Base-by-base conservation (phyloP, 2,113 vertebrate genomes). In the Platichthys stellatus region DNA sequence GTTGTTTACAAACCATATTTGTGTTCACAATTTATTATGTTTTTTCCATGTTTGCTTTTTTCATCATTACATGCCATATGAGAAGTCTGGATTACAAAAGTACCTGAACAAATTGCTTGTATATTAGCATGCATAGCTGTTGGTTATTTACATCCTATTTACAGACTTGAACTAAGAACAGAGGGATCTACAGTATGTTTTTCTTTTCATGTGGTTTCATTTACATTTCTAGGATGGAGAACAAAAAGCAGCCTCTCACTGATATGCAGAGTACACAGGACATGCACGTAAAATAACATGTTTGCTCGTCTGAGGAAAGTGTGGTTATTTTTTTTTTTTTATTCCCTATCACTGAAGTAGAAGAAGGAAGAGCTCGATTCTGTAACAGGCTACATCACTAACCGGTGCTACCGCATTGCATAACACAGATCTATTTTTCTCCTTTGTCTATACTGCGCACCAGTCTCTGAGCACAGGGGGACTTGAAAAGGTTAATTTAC, bases 51-150 rank as follows among this genome's bases (percentile, higher is more conserved):
- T 91, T 90, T 85, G 73, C 72, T 75, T 93, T 93, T 92, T 95
- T 92, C 88, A 84, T 91, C 88, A 93, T 92, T 95, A 94, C 97
- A 98, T 98, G 97, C 97, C 96, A 91, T 92, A 94, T 93, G 91
- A 93, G 89, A 92, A 90, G 94, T 95, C 91, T 85, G 91, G 94
- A 96, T 98, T 98, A 98, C 95, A 97, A 95, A 98, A 97, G 96
- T 97, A 97, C 96, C 96, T 98, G 97, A 98, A 98, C 94, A 94
- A 93, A 97, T 96, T 94, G 94, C 95, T 96, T 97, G 95, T 95
- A 94, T 96, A 94, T 95, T 94, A 96, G 93, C 97, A 98, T 99
- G 97, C 97, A 97, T 95, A 96, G 96, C 88, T 96, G 93, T 93
- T 95, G 94, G 90, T 87, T 97, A 97, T 98, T 97, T 97, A 99